phyloP scores from a whole-genome alignment of 2,888 invertebrate genomes.

The Ypsolopha scabrella region DNA sequence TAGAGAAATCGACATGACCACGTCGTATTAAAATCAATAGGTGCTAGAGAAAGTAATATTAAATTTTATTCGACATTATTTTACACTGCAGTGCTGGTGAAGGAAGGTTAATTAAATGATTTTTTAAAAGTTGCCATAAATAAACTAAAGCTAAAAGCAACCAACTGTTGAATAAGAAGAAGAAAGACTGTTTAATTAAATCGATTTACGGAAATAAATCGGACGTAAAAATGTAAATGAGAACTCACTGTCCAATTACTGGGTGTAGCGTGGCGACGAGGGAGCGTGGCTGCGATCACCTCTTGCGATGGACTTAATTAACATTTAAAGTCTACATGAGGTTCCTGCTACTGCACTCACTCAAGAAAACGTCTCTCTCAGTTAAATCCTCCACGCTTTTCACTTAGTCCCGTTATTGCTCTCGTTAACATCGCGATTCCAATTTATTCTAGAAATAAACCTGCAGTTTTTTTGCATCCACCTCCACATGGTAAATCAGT shows the following conservation, averaged over 20 bases:
- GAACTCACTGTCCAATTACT: slow-evolving; percentile 45
- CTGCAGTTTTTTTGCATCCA: slow-evolving; percentile 10
- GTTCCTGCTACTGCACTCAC: slow-evolving; percentile 37
- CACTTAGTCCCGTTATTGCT: slow-evolving; percentile 44
- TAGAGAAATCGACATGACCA: background rate
- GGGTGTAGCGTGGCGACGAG: slow-evolving; percentile 20
- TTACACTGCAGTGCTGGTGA: background rate
- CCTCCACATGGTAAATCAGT: background rate
- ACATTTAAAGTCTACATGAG: slow-evolving; percentile 29
- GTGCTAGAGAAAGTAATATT: slow-evolving; percentile 33
- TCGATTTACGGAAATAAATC: slow-evolving; percentile 16
- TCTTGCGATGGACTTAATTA: slow-evolving; percentile 56
- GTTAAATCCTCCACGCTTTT: slow-evolving; percentile 30
- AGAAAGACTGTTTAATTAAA: slow-evolving; percentile 25
- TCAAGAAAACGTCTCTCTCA: slow-evolving; percentile 19
- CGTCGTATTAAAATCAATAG: slow-evolving; percentile 14
- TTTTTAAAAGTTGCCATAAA: background rate
- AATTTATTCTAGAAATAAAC: slow-evolving; percentile 33
- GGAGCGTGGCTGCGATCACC: slow-evolving; percentile 42
- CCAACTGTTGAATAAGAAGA: background rate
- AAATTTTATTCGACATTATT: background rate
- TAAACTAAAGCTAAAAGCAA: background rate
- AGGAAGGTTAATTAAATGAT: background rate
- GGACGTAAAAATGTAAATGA: slow-evolving; percentile 41
- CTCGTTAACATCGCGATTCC: slow-evolving; percentile 40